Conservation (phyloP, 2,888 invertebrate genomes). For the Limnephilus auricula region DNA sequence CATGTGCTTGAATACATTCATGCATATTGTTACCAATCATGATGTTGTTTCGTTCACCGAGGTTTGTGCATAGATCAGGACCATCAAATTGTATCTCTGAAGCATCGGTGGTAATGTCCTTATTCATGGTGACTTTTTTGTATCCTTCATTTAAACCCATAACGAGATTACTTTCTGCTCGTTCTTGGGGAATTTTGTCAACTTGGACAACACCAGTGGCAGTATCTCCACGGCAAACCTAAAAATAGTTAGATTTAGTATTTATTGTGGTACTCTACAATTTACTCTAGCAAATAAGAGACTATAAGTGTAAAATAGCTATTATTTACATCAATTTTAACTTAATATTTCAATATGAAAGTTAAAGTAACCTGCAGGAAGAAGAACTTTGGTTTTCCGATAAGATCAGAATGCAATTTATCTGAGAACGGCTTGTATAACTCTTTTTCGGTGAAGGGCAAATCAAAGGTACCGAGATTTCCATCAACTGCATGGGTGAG, state of each 20-base stretch:
- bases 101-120: too few species aligned
- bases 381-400: conserved; percentile 26
- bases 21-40: background rate
- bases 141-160: too few species aligned
- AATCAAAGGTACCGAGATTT: background rate
- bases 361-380: conserved; percentile 19
- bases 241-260: background rate
- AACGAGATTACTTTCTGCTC: too few species aligned
- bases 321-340: too few species aligned
- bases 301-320: too few species aligned
- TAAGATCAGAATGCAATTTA: background rate
- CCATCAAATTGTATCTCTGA: too few species aligned
- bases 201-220: background rate
- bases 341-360: background rate
- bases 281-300: too few species aligned
- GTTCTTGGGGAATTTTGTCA: background rate
- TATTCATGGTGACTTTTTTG: too few species aligned
- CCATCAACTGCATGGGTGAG: conserved; percentile 8
- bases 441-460: background rate
- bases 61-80: too few species aligned
- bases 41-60: background rate
- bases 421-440: background rate
- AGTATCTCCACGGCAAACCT: conserved; percentile 25
- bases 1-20: too few species aligned
- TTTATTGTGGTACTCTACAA: too few species aligned